phyloP scores from a whole-genome alignment of 30 jellyfish, hydroid and myxozoan genomes.

The Turritopsis dohrnii region DNA sequence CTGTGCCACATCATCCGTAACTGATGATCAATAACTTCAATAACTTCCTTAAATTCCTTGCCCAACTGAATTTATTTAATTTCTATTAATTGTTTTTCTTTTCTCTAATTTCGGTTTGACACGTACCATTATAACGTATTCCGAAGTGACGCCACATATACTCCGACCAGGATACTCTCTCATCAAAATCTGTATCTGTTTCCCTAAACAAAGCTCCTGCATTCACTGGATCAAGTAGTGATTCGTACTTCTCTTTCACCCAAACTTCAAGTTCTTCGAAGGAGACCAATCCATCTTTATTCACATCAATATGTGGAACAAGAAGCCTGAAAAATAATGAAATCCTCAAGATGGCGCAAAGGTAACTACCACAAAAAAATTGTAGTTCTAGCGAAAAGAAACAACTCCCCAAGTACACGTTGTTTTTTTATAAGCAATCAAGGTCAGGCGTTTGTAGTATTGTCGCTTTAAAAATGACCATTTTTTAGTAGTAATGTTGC shows the following conservation, averaged over 20 bases:
- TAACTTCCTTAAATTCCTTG: too few relatives aligned
- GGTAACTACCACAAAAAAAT: not conserved
- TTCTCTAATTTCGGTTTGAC: not conserved
- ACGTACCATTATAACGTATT: conserved; percentile 50
- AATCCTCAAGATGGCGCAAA: not conserved
- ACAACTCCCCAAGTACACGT: not conserved
- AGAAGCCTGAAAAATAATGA: conserved; percentile 49
- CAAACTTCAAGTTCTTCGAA: conserved; percentile 68
- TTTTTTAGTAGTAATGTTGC: too few relatives aligned
- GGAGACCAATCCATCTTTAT: conserved; percentile 77
- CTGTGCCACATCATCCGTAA: too few relatives aligned
- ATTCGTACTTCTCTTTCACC: conserved; percentile 65
- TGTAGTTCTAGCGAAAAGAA: not conserved
- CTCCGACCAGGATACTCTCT: conserved; percentile 77
- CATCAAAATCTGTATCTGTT: conserved; percentile 55
- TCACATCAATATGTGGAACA: conserved; percentile 77
- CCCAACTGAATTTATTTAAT: too few relatives aligned
- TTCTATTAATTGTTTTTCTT: not conserved
- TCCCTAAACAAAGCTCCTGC: conserved; percentile 70
- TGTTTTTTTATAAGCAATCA: too few relatives aligned
- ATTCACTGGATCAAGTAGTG: conserved; percentile 65
- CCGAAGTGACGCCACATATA: conserved; percentile 52
- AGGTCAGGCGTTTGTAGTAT: too few relatives aligned
- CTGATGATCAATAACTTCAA: too few relatives aligned
- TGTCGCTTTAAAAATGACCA: too few relatives aligned